A percentile compares a stretch with the other conserved stretches of the same genome.
phyloP scores from a whole-genome alignment of 2,888 invertebrate species.

The Diarsia rubi region DNA sequence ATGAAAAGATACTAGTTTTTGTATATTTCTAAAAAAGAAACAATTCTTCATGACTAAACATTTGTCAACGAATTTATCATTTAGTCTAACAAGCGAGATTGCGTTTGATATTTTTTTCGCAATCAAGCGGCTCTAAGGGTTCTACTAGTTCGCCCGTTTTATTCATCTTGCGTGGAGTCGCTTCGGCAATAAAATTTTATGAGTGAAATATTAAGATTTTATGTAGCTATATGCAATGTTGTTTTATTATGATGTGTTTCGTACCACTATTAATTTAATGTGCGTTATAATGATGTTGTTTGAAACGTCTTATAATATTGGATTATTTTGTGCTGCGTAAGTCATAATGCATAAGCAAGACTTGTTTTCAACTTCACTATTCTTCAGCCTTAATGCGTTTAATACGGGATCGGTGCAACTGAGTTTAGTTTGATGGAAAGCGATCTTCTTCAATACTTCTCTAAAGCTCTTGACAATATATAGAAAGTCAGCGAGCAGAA shows the following conservation, averaged over 20 bases:
- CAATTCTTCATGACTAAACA: conserved; percentile 12
- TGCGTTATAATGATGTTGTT: conserved; percentile 9
- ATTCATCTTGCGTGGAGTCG: conserved; percentile 31
- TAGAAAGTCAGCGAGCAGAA: too few relatives aligned
- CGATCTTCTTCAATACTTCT: not conserved
- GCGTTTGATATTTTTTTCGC: conserved; percentile 17
- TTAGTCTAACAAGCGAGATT: conserved; percentile 15
- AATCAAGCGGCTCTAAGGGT: conserved; percentile 2
- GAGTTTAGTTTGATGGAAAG: not conserved
- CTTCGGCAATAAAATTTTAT: conserved; percentile 43
- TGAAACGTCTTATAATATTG: not conserved
- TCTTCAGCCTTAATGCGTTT: not conserved
- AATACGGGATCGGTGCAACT: not conserved
- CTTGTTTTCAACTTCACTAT: not conserved
- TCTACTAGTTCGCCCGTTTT: conserved; percentile 28
- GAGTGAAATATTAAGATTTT: conserved; percentile 38
- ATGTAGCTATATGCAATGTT: conserved; percentile 34
- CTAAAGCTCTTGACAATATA: too few relatives aligned
- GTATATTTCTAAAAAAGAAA: conserved; percentile 6
- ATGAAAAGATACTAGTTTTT: conserved; percentile 10
- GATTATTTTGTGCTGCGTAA: not conserved
- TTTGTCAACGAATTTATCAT: conserved; percentile 32
- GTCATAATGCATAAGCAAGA: not conserved
- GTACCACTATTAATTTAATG: conserved; percentile 35
- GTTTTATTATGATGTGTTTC: conserved; percentile 46